Evolutionary conservation across 2,113 vertebrate species (phyloP), one percentile per base, ranked within the genome.

Genomic region (Dissostichus mawsoni): DNA sequence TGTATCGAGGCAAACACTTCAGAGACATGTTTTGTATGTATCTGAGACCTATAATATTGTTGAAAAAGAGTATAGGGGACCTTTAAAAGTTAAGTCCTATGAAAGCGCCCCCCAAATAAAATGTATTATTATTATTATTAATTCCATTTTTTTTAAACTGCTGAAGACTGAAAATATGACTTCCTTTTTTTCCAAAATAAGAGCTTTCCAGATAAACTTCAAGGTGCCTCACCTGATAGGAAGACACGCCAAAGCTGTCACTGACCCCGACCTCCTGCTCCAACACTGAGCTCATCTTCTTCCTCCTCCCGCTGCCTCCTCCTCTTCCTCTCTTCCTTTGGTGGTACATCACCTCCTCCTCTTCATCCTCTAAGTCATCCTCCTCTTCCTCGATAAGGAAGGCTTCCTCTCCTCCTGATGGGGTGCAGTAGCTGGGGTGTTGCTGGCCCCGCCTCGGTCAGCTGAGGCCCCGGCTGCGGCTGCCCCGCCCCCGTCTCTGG

Each of bases 221-320:
- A 52, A 58, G 16, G 7, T 11, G 11, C 56, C 58, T 62, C 59
- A 93, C 93, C 93, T 95, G 95, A 77, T 95, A 95, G 5, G 93
- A 96, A 0, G 94, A 95, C 58, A 95, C 94, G 0, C 95, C 94
- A 8, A 96, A 95, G 25, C 96, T 95, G 82, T 96, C 95, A 4
- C 96, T 96, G 33, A 95, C 94, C 0, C 95, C 96, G 0, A 95
- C 94, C 55, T 96, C 96, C 57, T 96, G 95, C 84, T 96, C 96
- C 0, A 93, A 93, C 55, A 85, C 81, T 0, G 93, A 90, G 61
- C 52, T 88, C 0, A 47, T 79, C 87, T 94, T 92, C 93, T 94
- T 85, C 86, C 94, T 74, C 92, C 94, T 84, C 45, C 87, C 20
- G 11, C 87, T 90, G 69, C 88, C 57, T 12, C 82, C 91, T 50